These are phyloP conservation scores for Tragulus kanchil DNA, from an alignment of 2,113 vertebrate genomes.

Conservation along the genomic window DNA sequence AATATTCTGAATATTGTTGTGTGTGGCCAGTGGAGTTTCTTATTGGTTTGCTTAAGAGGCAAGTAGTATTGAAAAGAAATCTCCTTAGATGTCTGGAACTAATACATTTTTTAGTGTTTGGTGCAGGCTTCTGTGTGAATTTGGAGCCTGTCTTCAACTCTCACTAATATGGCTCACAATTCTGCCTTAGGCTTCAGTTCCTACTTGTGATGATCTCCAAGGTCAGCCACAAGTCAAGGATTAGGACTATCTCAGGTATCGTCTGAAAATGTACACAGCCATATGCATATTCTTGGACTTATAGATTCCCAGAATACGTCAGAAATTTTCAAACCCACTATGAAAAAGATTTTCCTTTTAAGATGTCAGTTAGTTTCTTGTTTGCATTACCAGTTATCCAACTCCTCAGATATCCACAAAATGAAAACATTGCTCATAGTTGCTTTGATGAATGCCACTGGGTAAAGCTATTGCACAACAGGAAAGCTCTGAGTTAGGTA, in stretches of 20 bases:
- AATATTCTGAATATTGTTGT: background rate
- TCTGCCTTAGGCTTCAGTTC: background rate
- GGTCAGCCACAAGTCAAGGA: background rate
- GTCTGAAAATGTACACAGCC: background rate
- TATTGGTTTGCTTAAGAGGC: background rate
- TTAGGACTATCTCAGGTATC: background rate
- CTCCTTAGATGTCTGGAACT: background rate
- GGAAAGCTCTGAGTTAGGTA: background rate
- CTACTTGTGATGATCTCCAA: background rate
- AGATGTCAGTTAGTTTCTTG: background rate
- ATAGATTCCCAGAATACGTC: background rate
- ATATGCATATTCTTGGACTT: background rate
- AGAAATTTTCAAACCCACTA: background rate
- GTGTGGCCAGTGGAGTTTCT: background rate
- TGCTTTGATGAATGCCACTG: background rate
- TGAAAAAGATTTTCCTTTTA: background rate
- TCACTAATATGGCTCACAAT: background rate
- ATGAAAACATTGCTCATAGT: background rate
- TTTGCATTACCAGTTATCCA: background rate
- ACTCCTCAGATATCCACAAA: background rate
- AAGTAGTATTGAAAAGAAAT: background rate
- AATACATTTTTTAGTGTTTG: background rate
- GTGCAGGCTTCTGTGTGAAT: background rate
- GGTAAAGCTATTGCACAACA: background rate
- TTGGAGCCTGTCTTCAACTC: background rate